A percentile compares a stretch with the other conserved stretches of the same genome.
Conservation (phyloP, 2,113 vertebrate genomes). For the Prunella himalayana region DNA sequence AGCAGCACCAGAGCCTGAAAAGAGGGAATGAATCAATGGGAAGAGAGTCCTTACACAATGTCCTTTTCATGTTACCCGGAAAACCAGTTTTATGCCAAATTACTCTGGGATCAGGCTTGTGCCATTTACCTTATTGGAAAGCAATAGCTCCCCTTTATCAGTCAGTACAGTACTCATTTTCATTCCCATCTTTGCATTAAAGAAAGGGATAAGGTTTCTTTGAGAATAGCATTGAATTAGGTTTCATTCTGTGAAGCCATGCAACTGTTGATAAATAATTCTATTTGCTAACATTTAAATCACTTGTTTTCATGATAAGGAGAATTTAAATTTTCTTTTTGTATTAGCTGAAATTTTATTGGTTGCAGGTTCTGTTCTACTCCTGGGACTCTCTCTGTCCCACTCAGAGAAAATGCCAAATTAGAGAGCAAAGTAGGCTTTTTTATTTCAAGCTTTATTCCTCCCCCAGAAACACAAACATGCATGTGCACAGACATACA, state of each 20-base stretch:
- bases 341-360: not conserved
- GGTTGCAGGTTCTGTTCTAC: not conserved
- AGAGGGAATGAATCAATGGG: constrained; percentile 14
- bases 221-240: not conserved
- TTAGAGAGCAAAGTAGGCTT: not conserved
- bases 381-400: not conserved
- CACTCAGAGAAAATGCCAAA: not conserved
- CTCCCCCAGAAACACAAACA: not conserved
- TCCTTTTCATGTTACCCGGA: constrained; percentile 17
- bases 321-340: constrained; percentile 7
- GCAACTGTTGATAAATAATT: constrained; percentile 36
- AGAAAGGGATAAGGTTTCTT: not conserved
- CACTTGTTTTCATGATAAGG: not conserved
- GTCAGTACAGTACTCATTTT: constrained; percentile 43
- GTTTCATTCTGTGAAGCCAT: not conserved
- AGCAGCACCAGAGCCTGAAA: constrained; percentile 10
- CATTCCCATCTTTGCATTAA: constrained; percentile 37
- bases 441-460: not conserved
- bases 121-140: constrained; percentile 55
- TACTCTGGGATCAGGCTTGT: constrained; percentile 9
- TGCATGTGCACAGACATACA: fast-evolving
- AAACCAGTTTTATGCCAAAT: constrained; percentile 35
- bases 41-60: not conserved
- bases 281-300: not conserved
- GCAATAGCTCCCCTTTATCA: constrained; percentile 50